phyloP scores from a whole-genome alignment of 30 jellyfish, hydroid and myxozoan genomes.

The Cassiopea andromeda region DNA sequence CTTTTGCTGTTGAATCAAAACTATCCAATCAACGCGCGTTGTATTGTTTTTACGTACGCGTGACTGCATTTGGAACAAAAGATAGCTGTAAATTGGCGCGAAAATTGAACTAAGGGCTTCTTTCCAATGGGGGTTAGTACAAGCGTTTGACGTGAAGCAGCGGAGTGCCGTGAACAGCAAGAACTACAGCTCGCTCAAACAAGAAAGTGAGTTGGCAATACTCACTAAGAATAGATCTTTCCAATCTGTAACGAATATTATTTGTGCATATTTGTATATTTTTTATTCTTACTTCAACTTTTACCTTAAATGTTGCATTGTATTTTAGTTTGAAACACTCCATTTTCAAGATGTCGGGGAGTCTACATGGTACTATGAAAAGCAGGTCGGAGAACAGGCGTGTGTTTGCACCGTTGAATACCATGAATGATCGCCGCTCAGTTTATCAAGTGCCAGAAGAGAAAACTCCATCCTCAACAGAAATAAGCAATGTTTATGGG shows the following conservation, averaged over 20 bases:
- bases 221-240: not conserved
- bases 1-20: conserved; percentile 28
- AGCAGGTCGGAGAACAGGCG: conserved; percentile 43
- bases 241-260: not conserved
- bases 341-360: conserved; percentile 66
- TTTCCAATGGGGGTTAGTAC: conserved; percentile 2
- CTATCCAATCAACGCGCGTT: conserved; percentile 37
- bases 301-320: not conserved
- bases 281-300: not conserved
- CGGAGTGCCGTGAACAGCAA: not conserved
- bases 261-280: not conserved
- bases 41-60: conserved; percentile 44
- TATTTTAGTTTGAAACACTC: conserved; percentile 14
- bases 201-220: conserved; percentile 18
- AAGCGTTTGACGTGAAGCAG: conserved; percentile 18
- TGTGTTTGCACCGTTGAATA: conserved; percentile 68
- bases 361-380: conserved; percentile 18
- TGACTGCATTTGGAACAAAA: conserved; percentile 59
- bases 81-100: conserved; percentile 72
- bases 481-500: conserved; percentile 5
- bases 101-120: conserved; percentile 77
- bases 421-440: conserved; percentile 49
- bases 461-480: conserved; percentile 62
- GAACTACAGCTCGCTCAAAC: conserved; percentile 30
- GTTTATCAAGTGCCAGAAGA: conserved; percentile 48